Evolutionary conservation across 2,113 vertebrate species (phyloP).

Genomic region (Lathamus discolor): DNA sequence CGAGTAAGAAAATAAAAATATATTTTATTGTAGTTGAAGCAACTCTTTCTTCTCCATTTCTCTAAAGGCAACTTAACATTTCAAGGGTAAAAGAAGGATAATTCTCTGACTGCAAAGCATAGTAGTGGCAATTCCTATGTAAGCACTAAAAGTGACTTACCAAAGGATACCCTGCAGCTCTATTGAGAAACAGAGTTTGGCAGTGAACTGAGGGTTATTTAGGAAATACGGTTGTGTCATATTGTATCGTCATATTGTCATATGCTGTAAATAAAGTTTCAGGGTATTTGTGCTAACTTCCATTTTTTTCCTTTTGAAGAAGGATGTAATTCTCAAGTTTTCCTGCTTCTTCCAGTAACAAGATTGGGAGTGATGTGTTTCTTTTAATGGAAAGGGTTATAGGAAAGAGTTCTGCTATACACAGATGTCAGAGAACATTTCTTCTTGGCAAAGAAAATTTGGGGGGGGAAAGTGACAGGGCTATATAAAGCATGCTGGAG

Average conservation of each 20-base stretch:
- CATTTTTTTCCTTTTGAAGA: not conserved
- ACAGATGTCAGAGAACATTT: conserved; percentile 66
- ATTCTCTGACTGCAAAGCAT: not conserved
- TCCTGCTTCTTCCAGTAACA: not conserved
- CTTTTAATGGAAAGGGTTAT: conserved; percentile 13
- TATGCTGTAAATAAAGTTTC: not conserved
- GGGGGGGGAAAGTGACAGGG: not conserved
- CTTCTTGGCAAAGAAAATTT: conserved; percentile 10
- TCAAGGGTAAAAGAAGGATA: not conserved
- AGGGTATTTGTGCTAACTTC: not conserved
- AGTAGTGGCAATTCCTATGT: not conserved
- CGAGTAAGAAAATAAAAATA: not conserved
- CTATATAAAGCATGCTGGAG: conserved; percentile 1
- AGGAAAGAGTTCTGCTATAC: conserved; percentile 64
- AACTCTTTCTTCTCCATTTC: not conserved
- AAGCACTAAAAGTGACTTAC: not conserved
- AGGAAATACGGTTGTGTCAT: accelerated
- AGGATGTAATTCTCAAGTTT: not conserved
- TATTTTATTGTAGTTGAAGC: not conserved
- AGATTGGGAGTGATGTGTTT: not conserved
- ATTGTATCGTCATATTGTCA: too few relatives aligned
- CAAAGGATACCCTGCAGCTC: not conserved
- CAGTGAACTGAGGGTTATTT: not conserved
- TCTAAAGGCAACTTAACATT: not conserved
- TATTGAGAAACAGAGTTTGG: accelerated